Percentiles rank a stretch among this genome's conserved stretches.
phyloP scores from a whole-genome alignment of 2,113 vertebrate genomes.

The Xerus inauris region DNA sequence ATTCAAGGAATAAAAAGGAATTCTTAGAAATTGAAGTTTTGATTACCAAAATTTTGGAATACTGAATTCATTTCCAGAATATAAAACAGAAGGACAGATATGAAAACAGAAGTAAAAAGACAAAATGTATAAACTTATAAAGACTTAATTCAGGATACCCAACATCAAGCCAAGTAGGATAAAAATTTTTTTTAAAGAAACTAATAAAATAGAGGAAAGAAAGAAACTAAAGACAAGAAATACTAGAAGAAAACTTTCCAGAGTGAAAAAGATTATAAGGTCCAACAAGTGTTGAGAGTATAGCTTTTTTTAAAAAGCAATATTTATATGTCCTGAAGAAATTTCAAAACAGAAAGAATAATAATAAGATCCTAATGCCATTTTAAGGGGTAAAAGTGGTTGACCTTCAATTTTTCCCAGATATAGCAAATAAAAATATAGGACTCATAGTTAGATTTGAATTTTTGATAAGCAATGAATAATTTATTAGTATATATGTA shows the following conservation, averaged over 20 bases:
- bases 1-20: neutral
- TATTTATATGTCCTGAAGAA: neutral
- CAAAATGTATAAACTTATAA: neutral
- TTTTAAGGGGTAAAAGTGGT: neutral
- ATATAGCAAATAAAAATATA: constrained; percentile 41
- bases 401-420: neutral
- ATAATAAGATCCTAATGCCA: constrained; percentile 9
- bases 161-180: constrained; percentile 6
- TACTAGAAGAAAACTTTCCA: neutral
- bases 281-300: neutral
- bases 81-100: constrained; percentile 20
- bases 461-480: constrained; percentile 21
- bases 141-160: neutral
- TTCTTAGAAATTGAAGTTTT: constrained; percentile 48
- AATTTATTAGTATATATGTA: neutral
- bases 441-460: neutral
- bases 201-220: neutral
- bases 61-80: neutral
- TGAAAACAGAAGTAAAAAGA: constrained; percentile 24
- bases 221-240: constrained; percentile 52
- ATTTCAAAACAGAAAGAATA: constrained; percentile 39
- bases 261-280: neutral
- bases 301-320: neutral
- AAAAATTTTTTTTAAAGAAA: neutral
- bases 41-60: neutral